Conservation (phyloP, 2,888 invertebrate species). For the Gymnosoma rotundatum region DNA sequence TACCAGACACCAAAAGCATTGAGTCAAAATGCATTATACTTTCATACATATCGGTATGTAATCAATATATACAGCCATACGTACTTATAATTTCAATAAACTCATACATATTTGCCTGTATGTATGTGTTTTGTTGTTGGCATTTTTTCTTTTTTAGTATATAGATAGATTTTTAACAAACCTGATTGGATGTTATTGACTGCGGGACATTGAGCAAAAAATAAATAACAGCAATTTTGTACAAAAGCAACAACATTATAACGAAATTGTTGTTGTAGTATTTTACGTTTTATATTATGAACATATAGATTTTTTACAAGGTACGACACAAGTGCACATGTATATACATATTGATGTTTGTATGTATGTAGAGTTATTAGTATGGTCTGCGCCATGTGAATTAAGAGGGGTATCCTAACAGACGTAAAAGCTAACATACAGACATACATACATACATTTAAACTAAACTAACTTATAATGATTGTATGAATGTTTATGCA, state of each 20-base stretch:
- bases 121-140: constrained; percentile 39
- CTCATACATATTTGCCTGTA: constrained; percentile 42
- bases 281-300: constrained; percentile 72
- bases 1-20: constrained; percentile 60
- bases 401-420: constrained; percentile 26
- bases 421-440: constrained; percentile 1
- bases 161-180: constrained; percentile 82
- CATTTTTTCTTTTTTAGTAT: constrained; percentile 65
- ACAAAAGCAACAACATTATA: constrained; percentile 70
- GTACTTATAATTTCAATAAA: constrained; percentile 21
- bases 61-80: constrained; percentile 4
- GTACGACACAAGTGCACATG: constrained; percentile 2
- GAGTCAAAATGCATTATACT: constrained; percentile 67
- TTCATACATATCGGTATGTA: constrained; percentile 18
- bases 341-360: background rate
- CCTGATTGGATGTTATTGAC: constrained; percentile 83
- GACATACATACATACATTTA: constrained; percentile 14
- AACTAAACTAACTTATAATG: constrained; percentile 15
- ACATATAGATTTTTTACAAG: constrained; percentile 25
- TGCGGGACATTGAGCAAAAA: constrained; percentile 75
- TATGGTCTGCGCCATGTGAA: background rate
- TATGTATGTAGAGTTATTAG: background rate
- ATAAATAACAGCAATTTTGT: constrained; percentile 56
- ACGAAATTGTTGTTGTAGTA: constrained; percentile 71
- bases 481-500: constrained; percentile 25